Conservation (phyloP, 2,888 invertebrate genomes). For the Drosophila mayaguana region DNA sequence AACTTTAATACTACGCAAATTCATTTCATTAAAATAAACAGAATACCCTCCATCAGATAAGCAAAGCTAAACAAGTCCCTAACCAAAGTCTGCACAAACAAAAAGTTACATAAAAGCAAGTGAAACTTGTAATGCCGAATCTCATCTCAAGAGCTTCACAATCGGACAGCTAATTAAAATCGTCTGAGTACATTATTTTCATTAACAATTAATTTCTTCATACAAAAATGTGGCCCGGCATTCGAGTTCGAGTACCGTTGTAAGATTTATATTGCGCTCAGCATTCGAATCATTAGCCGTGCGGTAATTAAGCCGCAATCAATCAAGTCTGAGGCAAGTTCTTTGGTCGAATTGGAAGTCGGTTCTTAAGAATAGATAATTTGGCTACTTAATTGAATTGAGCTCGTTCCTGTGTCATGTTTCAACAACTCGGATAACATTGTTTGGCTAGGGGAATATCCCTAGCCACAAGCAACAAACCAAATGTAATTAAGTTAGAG, state of each 20-base stretch:
- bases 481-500: constrained; percentile 42
- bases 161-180: constrained; percentile 8
- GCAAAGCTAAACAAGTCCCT: neutral
- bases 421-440: constrained; percentile 30
- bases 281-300: constrained; percentile 45
- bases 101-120: neutral
- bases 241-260: neutral
- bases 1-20: neutral
- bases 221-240: neutral
- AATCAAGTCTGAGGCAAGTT: constrained; percentile 50
- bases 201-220: neutral
- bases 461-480: neutral
- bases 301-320: constrained; percentile 72
- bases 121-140: neutral
- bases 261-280: constrained; percentile 25
- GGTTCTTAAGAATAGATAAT: constrained; percentile 27
- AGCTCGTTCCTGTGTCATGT: constrained; percentile 18
- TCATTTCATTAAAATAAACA: neutral
- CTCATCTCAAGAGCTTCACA: neutral
- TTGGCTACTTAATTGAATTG: constrained; percentile 55
- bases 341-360: constrained; percentile 37
- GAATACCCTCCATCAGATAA: neutral
- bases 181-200: neutral
- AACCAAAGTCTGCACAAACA: neutral
- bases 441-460: constrained; percentile 1